These are phyloP conservation scores for Pristionchus fissidentatus DNA, from an alignment of 2,888 invertebrate species.

Conservation along the genomic window DNA sequence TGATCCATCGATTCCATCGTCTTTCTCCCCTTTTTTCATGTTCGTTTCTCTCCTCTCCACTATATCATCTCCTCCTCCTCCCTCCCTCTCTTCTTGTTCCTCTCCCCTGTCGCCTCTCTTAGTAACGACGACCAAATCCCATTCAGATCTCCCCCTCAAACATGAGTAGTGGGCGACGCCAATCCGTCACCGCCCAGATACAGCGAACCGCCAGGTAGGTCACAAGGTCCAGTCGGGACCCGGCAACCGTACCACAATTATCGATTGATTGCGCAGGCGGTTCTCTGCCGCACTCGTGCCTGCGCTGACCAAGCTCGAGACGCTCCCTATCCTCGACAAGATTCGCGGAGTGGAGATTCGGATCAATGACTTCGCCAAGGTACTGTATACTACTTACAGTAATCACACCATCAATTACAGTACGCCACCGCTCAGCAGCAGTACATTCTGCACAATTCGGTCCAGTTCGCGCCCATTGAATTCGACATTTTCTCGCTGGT, in stretches of 20 bases:
- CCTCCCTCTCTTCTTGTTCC: not conserved
- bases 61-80: constrained; percentile 26
- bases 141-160: constrained; percentile 11
- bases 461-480: constrained; percentile 70
- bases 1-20: constrained; percentile 29
- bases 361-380: constrained; percentile 65
- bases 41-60: not conserved
- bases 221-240: not conserved
- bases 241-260: not conserved
- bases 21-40: constrained; percentile 8
- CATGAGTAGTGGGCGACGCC: constrained; percentile 27
- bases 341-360: constrained; percentile 61
- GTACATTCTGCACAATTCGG: constrained; percentile 70
- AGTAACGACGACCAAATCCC: not conserved
- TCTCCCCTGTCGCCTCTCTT: constrained; percentile 4
- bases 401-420: constrained; percentile 12
- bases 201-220: constrained; percentile 41
- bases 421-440: constrained; percentile 64
- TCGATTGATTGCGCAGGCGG: constrained; percentile 55
- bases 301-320: constrained; percentile 71
- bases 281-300: constrained; percentile 73
- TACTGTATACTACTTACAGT: constrained; percentile 40
- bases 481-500: constrained; percentile 64
- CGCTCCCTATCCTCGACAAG: constrained; percentile 66
- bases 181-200: constrained; percentile 44